A percentile compares a stretch with the other conserved stretches of the same genome.
These are phyloP conservation scores for Glareola pratincola DNA, from an alignment of 2,113 vertebrate genomes.

Conservation along the genomic window DNA sequence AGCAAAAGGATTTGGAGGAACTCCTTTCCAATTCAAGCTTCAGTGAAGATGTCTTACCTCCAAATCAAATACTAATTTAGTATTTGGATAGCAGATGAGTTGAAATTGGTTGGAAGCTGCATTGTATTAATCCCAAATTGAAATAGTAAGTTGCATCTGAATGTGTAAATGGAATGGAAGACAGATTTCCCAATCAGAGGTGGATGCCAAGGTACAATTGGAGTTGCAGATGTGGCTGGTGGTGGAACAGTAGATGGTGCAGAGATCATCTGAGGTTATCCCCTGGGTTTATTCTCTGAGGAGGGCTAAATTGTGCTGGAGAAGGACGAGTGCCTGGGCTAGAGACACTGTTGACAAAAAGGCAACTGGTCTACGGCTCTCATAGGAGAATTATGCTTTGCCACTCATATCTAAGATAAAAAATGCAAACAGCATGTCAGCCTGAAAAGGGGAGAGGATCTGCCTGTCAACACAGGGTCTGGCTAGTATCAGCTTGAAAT, in stretches of 20 bases:
- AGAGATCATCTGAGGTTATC: not conserved
- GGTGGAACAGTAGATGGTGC: not conserved
- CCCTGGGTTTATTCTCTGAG: not conserved
- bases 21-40: not conserved
- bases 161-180: not conserved
- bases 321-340: not conserved
- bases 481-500: not conserved
- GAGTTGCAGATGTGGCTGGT: not conserved
- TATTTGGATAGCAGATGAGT: not conserved
- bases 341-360: not conserved
- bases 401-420: not conserved
- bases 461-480: not conserved
- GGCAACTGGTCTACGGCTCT: not conserved
- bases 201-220: not conserved
- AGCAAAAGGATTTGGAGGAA: not conserved
- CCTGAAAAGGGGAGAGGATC: not conserved
- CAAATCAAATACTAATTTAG: not conserved
- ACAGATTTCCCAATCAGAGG: rapidly evolving
- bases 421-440: not conserved
- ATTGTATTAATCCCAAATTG: not conserved
- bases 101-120: not conserved
- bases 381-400: not conserved
- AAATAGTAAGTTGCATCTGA: not conserved
- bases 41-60: not conserved
- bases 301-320: not conserved